phyloP scores from a whole-genome alignment of 2,888 invertebrate genomes.

The Brenthis hecate region DNA sequence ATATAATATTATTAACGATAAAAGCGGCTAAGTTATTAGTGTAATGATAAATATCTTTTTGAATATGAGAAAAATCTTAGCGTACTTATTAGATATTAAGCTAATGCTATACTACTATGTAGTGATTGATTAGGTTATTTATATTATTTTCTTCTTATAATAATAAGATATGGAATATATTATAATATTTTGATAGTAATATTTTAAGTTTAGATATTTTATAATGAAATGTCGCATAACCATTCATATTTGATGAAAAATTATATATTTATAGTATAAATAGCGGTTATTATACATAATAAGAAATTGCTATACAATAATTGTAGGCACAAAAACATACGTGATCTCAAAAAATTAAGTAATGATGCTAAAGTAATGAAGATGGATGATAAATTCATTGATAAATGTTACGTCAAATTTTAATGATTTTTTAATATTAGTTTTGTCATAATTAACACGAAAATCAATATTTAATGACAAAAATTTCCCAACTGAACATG shows the following conservation, averaged over 20 bases:
- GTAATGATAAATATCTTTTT: not conserved
- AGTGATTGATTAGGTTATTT: not conserved
- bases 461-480: constrained; percentile 14
- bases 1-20: not conserved
- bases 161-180: constrained; percentile 16
- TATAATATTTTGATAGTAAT: not conserved
- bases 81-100: not conserved
- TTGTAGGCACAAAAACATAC: no score
- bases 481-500: no score
- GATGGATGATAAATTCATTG: not conserved
- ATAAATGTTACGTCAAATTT: not conserved
- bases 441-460: no score
- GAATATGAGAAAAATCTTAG: constrained; percentile 5
- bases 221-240: constrained; percentile 28
- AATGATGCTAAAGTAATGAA: not conserved
- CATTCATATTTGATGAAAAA: constrained; percentile 45
- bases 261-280: not conserved
- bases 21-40: constrained; percentile 4
- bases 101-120: constrained; percentile 11
- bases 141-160: not conserved
- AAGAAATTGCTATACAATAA: no score
- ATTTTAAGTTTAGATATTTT: constrained; percentile 1
- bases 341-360: no score
- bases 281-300: not conserved
- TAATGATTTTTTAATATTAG: constrained; percentile 7